A percentile compares a stretch with the other conserved stretches of the same genome.
phyloP scores from a whole-genome alignment of 64 coral and sea anemone genomes.

The Pocillopora damicornis region DNA sequence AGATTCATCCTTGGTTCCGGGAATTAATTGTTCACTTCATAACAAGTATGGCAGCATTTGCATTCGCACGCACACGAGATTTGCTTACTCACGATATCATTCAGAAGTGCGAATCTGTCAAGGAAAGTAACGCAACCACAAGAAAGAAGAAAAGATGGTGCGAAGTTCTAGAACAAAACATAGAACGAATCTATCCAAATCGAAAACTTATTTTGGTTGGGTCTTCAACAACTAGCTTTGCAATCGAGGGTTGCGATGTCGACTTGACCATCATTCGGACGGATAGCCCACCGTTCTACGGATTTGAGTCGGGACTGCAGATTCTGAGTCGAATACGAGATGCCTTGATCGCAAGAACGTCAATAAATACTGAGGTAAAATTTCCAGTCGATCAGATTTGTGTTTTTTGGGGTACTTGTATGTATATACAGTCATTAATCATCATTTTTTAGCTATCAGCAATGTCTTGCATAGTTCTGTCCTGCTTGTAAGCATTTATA shows the following conservation, averaged over 20 bases:
- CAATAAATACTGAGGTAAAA: constrained; percentile 4
- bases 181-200: neutral
- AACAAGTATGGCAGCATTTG: neutral
- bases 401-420: too few relatives aligned
- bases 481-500: too few relatives aligned
- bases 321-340: constrained; percentile 17
- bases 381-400: too few relatives aligned
- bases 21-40: neutral
- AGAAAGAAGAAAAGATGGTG: constrained; percentile 32
- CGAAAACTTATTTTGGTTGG: constrained; percentile 35
- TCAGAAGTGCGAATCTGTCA: constrained; percentile 3
- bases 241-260: constrained; percentile 33
- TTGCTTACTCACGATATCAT: neutral
- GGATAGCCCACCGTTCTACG: neutral
- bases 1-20: neutral
- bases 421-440: too few relatives aligned
- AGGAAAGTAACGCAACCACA: constrained; percentile 16
- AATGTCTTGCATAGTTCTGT: too few relatives aligned
- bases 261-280: constrained; percentile 43
- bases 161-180: neutral
- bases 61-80: neutral
- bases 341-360: neutral
- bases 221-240: constrained; percentile 37
- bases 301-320: neutral
- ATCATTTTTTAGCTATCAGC: too few relatives aligned